Base-by-base conservation (phyloP, 1,140 invertebrate species). In the Sitobion miscanthi region DNA sequence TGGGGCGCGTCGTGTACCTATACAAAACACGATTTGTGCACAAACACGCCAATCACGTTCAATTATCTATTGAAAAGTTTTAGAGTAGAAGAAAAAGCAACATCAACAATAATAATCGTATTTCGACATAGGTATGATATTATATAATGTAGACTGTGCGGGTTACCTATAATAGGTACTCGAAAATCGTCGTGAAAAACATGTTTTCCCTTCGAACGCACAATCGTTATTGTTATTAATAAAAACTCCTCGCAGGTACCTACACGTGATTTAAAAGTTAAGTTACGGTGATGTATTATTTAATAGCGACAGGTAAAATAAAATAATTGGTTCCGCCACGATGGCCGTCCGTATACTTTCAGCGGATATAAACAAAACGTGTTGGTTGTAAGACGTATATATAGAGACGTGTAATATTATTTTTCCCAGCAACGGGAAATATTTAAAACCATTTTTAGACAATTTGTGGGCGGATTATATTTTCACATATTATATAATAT, bases 201-300 rank as follows among this genome's bases (percentile, higher is more conserved):
- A 30, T n/a, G 30, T n/a, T 77, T 77, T 77, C 30, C 62, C 62
- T n/a, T 77, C 62, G 62, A n/a, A 20, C 11, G 30, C 62, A 6
- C 62, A 17, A 77, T 62, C 25, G 9, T 35, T 69, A n/a, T 69
- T 77, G 6, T 77, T 77, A 77, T 77, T 77, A 77, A 77, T 77
- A 77, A 77, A n/a, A 77, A n/a, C 30, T 77, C 4, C 14, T 35
- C 14, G 30, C 42, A 42, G 42, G 42, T 17, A 77, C 30, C 11
- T 17, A 69, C 62, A 14, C 62, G 14, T 30, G 62, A n/a, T 77
- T 77, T 77, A n/a, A 77, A 62, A 77, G 62, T 77, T 7, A n/a
- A 77, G 30, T 77, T n/a, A 77, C 62, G 62, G 62, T n/a, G 62
- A 77, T 77, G 62, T 69, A 69, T 69, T 69, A n/a, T 69, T 69